Conservation (phyloP, 35 echinoderm and acorn worm genomes). For the Apostichopus parvimensis region DNA sequence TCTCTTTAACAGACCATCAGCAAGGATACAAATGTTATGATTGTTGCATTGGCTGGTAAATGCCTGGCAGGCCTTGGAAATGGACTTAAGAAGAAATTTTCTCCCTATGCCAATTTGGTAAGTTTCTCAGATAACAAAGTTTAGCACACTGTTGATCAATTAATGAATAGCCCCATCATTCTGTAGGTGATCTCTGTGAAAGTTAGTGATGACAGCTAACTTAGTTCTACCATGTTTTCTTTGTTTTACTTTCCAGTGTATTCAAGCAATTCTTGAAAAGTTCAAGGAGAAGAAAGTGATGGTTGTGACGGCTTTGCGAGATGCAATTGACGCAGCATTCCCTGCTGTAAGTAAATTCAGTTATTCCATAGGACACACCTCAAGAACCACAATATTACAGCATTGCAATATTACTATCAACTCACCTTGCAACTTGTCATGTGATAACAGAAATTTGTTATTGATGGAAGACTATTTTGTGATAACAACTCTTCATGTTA, state of each 20-base stretch:
- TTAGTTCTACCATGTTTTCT: background rate
- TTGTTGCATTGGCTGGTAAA: conserved; percentile 84
- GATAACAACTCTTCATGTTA: too few species aligned
- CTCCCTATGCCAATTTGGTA: conserved; percentile 88
- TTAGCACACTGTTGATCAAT: too few species aligned
- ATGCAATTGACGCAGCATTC: conserved; percentile 94
- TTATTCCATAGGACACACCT: background rate
- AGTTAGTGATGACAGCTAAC: too few species aligned
- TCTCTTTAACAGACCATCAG: conserved; percentile 78
- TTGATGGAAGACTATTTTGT: too few species aligned
- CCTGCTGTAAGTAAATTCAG: conserved; percentile 76
- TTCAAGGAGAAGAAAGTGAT: conserved; percentile 97
- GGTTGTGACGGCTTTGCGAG: conserved; percentile 86
- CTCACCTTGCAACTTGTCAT: too few species aligned
- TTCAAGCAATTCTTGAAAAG: conserved; percentile 89
- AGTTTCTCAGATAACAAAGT: conserved; percentile 10
- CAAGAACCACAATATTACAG: conserved; percentile 57
- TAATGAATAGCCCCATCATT: too few species aligned
- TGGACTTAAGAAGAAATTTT: conserved; percentile 93
- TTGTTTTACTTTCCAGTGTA: conserved; percentile 71
- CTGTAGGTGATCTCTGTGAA: too few species aligned
- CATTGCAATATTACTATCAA: background rate
- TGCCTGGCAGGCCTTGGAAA: conserved; percentile 81
- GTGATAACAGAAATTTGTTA: too few species aligned
- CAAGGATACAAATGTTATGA: conserved; percentile 99